Base-by-base conservation (phyloP, 2,888 invertebrate genomes). In the Caenorhabditis imperialis region DNA sequence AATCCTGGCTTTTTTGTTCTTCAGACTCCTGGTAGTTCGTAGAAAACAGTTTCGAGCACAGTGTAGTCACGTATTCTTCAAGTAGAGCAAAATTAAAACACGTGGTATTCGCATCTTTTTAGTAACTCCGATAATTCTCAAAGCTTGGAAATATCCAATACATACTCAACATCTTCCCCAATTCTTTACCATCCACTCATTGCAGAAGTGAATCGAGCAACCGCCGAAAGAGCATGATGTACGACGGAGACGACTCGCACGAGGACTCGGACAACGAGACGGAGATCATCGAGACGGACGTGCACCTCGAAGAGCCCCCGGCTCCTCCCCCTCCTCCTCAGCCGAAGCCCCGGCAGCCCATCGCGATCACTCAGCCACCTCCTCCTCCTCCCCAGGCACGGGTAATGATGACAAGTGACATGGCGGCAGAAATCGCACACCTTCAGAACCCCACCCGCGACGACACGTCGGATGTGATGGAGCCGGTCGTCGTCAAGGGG, bases 401-500 rank as follows among this genome's bases (percentile, higher is more conserved):
- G 10, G 58, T 22, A 1, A 18, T 14, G 10, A 30, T 45, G 30
- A 50, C 14, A 37, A 47, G n/a, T 14, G n/a, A 6, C 35, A 35
- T 55, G 14, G 57, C 42, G 12, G 38, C 22, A 33, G 61, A 60
- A 42, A 27, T 50, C 6, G 18, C 45, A 3, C 20, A 25, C 8
- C 51, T 62, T 22, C 62, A 53, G 53, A 51, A 55, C 42, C 60
- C 55, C 16, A 53, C 20, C 4, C 12, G 44, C 23, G 40, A 37
- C n/a, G 67, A 48, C 10, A 16, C 48, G 8, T 38, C 45, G 20
- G 44, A 50, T 37, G n/a, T 30, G 6, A 51, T 63, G 57, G 57
- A 58, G 27, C 50, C 71, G 3, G 62, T 72, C 2, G 44, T 55
- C 5, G 78, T 80, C 0, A 38, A 65, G 14, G 80, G 80, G 4